Evolutionary conservation across 2,888 invertebrate species (phyloP), one percentile per base, ranked within the genome.

Genomic region (Nymphalis polychloros): DNA sequence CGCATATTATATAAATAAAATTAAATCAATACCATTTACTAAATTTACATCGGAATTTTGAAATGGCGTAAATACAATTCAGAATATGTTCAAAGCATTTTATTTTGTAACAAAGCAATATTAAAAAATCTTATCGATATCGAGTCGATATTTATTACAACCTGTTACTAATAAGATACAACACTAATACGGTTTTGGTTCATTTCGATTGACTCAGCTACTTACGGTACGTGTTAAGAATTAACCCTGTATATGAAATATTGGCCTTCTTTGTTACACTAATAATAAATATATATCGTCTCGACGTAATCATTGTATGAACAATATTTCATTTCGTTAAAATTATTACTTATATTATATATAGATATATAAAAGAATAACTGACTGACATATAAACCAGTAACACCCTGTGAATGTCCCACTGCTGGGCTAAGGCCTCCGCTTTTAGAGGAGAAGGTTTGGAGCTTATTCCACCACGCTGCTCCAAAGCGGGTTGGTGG

Each of bases 191-290:
- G 53, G 64, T 63, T 69, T 68, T 55, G 59, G 53, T 68, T 69
- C 59, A 70, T 70, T 70, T 65, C 59, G 60, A 72, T 64, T 70
- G 72, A 70, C 68, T 70, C 61, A 19, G 59, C 67, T 64, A 64
- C 67, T 68, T 68, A 66, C 59, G 67, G 63, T 64, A 72, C 68
- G 72, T 68, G 72, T 64, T 70, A 64, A 47, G 70, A 72, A 70
- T 70, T 70, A 72, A 59, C 66, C 59, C 23, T 49, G 31, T 55
- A 47, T 64, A 69, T 69, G 63, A 68, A 61, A 57, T 64, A 64
- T 63, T 60, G 46, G 59, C 52, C 59, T 63, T 52, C 50, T 63
- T 53, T 8, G 63, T 67, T 57, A 57, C 57, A 5, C 19, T 41
- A n/a, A 55, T 55, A 57, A 57, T 57, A 57, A 57, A 57, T 57